phyloP scores from a whole-genome alignment of 2,888 invertebrate genomes.

The Agrochola lota region DNA sequence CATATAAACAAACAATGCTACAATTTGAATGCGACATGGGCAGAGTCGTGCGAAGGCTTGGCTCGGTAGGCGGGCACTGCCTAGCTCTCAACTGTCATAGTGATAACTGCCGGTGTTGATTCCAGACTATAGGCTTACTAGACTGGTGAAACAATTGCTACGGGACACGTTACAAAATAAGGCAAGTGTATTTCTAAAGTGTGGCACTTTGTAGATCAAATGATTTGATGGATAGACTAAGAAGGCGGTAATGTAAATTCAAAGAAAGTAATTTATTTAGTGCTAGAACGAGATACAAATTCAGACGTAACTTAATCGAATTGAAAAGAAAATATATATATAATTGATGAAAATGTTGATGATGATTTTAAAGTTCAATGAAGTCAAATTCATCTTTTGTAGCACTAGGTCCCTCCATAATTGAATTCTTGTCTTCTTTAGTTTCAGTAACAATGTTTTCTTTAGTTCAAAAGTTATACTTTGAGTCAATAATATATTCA shows the following conservation, averaged over 20 bases:
- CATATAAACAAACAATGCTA: conserved; percentile 57
- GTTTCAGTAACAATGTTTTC: conserved; percentile 16
- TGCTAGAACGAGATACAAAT: neutral
- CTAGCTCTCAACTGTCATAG: conserved; percentile 28
- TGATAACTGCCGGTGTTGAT: conserved; percentile 35
- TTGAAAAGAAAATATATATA: neutral
- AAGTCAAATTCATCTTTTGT: neutral
- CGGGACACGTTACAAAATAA: conserved; percentile 46
- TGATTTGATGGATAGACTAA: neutral
- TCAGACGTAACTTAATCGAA: neutral
- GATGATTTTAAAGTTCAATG: neutral
- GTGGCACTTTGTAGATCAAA: conserved; percentile 4
- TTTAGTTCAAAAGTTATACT: conserved; percentile 23
- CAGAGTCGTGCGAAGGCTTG: conserved; percentile 69
- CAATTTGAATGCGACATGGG: conserved; percentile 55
- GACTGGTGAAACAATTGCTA: conserved; percentile 45
- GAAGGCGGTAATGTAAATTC: neutral
- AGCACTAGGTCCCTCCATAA: too few species aligned
- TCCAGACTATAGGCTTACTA: conserved; percentile 24
- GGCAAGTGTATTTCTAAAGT: conserved; percentile 35
- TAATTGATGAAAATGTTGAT: neutral
- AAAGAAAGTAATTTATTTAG: neutral
- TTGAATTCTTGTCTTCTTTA: conserved; percentile 2
- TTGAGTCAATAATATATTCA: conserved; percentile 34
- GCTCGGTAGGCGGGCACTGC: conserved; percentile 59